Base-by-base conservation (phyloP, 2,888 invertebrate genomes). In the Acanthosepion lycidas region DNA sequence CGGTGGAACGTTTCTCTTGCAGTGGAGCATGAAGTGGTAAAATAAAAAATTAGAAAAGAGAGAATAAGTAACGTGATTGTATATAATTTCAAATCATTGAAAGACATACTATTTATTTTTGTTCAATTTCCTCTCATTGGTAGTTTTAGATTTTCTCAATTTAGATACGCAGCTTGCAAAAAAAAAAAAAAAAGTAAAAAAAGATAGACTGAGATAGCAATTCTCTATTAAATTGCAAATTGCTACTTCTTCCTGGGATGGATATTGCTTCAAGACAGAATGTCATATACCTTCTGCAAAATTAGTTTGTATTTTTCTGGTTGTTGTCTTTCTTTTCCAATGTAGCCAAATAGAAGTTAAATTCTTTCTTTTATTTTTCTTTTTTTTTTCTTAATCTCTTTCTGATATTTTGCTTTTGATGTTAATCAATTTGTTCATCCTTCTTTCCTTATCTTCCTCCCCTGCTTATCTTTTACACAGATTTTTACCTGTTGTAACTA, bases 141-240 rank as follows among this genome's bases (percentile, higher is more conserved):
- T 78, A 15, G 78, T 78, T 78, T n/a, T 33, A 78, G n/a, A n/a
- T 12, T n/a, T 78, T 78, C n/a, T n/a, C 78, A 78, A 78, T 78
- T 78, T 78, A n/a, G 78, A 78, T 78, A 78, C 15, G n/a, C n/a
- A 33, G n/a, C 18, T 78, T n/a, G 78, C 33, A n/a, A n/a, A 33
- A 78, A 78, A 78, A 78, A 78, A 28, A 78, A 78, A 78, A 78
- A 8, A 42, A 42, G 42, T 42, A 42, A 42, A 42, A 33, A n/a
- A n/a, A n/a, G 12, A 15, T n/a, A 33, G 18, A n/a, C 12, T 15
- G n/a, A 78, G 78, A 33, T 78, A 78, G n/a, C 33, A 33, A 3
- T 78, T 78, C 78, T 78, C 78, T 18, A 78, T 78, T 78, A 78
- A 78, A n/a, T 78, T 78, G 33, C 78, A 78, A 78, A 78, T 78